Base-by-base conservation (phyloP, 1,140 invertebrate genomes). In the Battus philenor region DNA sequence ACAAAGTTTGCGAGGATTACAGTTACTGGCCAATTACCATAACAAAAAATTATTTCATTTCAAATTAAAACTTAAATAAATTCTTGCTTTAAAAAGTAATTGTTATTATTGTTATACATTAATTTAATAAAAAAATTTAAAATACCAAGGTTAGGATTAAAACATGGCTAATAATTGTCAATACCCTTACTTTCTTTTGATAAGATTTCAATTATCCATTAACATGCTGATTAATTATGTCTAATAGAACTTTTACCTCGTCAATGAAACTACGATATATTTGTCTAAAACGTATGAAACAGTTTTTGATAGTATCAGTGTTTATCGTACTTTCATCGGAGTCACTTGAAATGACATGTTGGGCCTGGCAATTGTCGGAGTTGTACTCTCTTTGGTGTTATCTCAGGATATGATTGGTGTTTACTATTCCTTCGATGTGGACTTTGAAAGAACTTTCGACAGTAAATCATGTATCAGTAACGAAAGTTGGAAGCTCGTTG, bases 261-360 rank as follows among this genome's bases (percentile, higher is more conserved):
- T 13, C 13, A 27, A 15, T 6, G 11, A 3, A 16, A 22, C 9
- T 4, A 22, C 1, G 4, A 17, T 41, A 41, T 26, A 27, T 39
- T 27, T 27, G 12, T 41, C 22, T 39, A 13, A 26, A 29, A 29
- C 10, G 13, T 10, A 11, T 13, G 20, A 15, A 5, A 11, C 15
- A 5, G 4, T 7, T 16, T 29, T 29, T 27, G 24, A 17, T 18
- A 12, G 10, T 10, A 9, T 18, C 24, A 41, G 24, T 41, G 7
- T 10, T 27, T 4, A 41, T 26, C 7, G 24, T 27, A 13, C 13
- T 24, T 41, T 41, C 38, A 29, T 41, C 10, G 24, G 1, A 1
- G 24, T 4, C n/a, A 31, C 22, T 30, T 36, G 7, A 30, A 43
- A 29, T 32, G 41, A 38, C 44, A 54, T 54, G 52, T 50, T 50